Conservation (phyloP, 2,797 vertebrate genomes). For the Notamacropus eugenii region DNA sequence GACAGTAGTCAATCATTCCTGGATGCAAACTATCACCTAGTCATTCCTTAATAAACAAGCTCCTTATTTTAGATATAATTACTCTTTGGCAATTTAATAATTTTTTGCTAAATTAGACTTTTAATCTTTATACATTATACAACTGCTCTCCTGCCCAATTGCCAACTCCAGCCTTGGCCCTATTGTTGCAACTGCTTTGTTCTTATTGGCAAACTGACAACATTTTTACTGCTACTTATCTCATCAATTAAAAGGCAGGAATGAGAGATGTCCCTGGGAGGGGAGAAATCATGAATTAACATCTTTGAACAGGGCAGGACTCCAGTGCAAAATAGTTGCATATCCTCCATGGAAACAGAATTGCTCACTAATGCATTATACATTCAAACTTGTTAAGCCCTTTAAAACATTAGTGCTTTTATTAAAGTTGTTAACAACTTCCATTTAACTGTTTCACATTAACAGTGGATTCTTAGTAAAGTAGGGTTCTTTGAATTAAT, state of each 20-base stretch:
- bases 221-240: slow-evolving; percentile 27
- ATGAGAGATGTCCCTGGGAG: slow-evolving; percentile 30
- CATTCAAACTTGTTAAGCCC: slow-evolving; percentile 71
- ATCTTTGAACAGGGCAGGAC: slow-evolving; percentile 12
- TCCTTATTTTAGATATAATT: neutral
- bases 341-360: slow-evolving; percentile 68
- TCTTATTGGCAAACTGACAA: slow-evolving; percentile 7
- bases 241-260: slow-evolving; percentile 34
- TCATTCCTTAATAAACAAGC: neutral
- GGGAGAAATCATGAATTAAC: slow-evolving; percentile 58
- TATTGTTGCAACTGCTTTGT: slow-evolving; percentile 2
- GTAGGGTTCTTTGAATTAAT: slow-evolving; percentile 69
- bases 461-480: slow-evolving; percentile 64
- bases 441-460: slow-evolving; percentile 43
- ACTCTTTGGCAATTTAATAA: neutral
- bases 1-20: neutral
- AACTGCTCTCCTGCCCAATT: neutral
- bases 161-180: neutral
- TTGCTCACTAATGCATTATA: slow-evolving; percentile 62
- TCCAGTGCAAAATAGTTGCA: slow-evolving; percentile 57
- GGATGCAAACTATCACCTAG: neutral
- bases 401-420: slow-evolving; percentile 38
- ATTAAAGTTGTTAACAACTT: slow-evolving; percentile 64
- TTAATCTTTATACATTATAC: neutral
- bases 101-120: neutral